phyloP scores from a whole-genome alignment of 2,797 vertebrate species.

The Phoebastria nigripes region DNA sequence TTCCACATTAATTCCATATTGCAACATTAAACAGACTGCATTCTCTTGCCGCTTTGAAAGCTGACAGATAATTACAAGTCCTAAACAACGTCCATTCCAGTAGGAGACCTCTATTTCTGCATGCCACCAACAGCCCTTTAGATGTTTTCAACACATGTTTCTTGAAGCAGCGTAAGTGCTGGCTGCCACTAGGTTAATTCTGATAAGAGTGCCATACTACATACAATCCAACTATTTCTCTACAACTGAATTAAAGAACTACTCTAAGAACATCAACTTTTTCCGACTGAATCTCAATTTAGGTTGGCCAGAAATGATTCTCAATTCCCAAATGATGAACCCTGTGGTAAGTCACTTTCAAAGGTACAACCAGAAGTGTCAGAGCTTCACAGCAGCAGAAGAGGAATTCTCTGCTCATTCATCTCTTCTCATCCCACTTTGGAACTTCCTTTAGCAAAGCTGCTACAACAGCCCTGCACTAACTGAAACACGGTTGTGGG shows the following conservation, averaged over 20 bases:
- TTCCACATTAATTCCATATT: not conserved
- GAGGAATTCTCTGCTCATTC: not conserved
- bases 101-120: not conserved
- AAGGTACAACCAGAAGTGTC: not conserved
- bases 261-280: not conserved
- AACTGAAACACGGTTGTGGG: not conserved
- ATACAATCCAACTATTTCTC: not conserved
- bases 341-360: not conserved
- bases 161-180: not conserved
- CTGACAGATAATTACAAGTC: not conserved
- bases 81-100: not conserved
- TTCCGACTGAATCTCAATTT: not conserved
- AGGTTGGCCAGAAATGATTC: not conserved
- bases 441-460: not conserved
- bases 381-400: not conserved
- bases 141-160: rapidly evolving
- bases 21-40: not conserved
- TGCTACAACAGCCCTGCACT: not conserved
- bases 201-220: rapidly evolving
- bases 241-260: not conserved
- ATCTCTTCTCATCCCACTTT: not conserved
- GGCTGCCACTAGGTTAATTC: not conserved
- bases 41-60: not conserved
- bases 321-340: not conserved
- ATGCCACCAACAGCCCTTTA: not conserved